Percentiles rank a stretch among this genome's conserved stretches.
Conservation (phyloP, 2,797 vertebrate genomes). For the Tenualosa ilisha region DNA sequence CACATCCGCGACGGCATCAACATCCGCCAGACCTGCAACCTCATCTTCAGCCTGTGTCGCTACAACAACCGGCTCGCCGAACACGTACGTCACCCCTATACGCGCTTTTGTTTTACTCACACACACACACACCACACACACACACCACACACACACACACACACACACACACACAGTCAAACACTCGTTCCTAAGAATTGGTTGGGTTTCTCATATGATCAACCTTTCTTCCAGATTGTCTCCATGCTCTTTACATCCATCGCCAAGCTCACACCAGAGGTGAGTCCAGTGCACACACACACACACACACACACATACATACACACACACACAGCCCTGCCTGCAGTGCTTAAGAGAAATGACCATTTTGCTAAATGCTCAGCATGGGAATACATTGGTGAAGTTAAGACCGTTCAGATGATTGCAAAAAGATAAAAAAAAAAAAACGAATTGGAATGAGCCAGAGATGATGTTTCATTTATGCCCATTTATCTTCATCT, state of each 20-base stretch:
- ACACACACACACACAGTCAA: neutral
- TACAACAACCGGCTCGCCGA: constrained; percentile 98
- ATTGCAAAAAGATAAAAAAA: no score
- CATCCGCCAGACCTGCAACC: constrained; percentile 97
- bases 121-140: neutral
- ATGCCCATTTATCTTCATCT: neutral
- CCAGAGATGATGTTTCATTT: neutral
- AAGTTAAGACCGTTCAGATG: no score
- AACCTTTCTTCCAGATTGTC: constrained; percentile 84
- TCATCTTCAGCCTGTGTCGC: constrained; percentile 97
- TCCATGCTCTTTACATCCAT: constrained; percentile 99
- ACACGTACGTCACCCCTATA: constrained; percentile 76
- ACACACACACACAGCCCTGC: no score
- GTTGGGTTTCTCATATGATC: constrained; percentile 21
- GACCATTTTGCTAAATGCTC: no score
- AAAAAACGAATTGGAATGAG: no score
- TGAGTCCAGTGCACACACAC: constrained; percentile 56
- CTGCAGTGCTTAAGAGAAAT: no score
- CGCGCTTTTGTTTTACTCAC: no score
- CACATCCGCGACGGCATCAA: constrained; percentile 99
- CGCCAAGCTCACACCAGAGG: constrained; percentile 97
- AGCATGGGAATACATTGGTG: no score
- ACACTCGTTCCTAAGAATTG: neutral
- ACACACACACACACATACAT: no score
- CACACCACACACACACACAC: constrained; percentile 1